These are phyloP conservation scores for Drusus annulatus DNA, from an alignment of 1,140 invertebrate species.

Conservation along the genomic window DNA sequence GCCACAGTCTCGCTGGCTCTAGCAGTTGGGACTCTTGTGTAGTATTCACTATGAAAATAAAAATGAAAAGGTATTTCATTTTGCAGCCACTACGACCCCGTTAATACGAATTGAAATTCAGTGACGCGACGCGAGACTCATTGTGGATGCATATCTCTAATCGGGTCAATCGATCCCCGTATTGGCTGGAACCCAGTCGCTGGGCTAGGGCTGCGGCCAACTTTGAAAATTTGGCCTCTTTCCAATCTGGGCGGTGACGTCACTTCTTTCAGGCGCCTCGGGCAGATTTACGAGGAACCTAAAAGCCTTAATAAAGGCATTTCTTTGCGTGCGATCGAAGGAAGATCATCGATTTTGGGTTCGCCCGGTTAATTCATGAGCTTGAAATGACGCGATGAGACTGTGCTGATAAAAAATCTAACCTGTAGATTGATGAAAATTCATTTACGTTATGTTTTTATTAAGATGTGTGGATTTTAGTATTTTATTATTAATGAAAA, in stretches of 20 bases:
- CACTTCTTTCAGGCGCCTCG: background rate
- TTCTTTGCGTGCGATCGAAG: background rate
- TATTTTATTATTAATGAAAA: no score
- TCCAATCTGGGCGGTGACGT: slow-evolving; percentile 22
- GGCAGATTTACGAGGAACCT: slow-evolving; percentile 17
- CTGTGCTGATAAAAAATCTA: no score
- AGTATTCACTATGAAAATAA: no score
- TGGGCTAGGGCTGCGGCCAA: background rate
- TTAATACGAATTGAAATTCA: background rate
- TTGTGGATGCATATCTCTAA: slow-evolving; percentile 1
- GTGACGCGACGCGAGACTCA: background rate
- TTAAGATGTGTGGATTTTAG: no score
- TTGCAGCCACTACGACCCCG: background rate
- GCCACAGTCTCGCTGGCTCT: no score
- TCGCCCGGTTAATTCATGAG: no score
- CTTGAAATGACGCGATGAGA: no score
- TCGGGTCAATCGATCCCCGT: slow-evolving; percentile 15
- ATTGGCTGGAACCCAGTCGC: background rate
- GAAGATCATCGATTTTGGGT: no score
- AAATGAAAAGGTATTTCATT: no score
- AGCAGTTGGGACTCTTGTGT: no score
- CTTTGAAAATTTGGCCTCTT: background rate
- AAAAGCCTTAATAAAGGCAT: background rate
- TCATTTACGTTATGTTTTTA: no score
- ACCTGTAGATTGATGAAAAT: no score